Evolutionary conservation across 2,888 invertebrate species (phyloP).

Genomic region (Phania funesta): DNA sequence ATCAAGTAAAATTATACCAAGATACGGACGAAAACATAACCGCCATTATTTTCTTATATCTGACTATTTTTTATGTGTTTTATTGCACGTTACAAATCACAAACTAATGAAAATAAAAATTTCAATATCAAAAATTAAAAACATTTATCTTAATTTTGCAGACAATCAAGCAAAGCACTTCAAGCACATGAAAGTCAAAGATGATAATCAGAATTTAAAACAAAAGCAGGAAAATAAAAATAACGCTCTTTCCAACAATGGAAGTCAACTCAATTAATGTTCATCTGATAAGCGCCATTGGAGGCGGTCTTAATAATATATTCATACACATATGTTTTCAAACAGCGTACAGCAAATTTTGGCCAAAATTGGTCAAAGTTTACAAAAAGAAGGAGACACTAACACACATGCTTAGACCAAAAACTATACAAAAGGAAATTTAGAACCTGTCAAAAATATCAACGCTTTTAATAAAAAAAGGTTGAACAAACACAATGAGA

Average conservation of each 20-base stretch:
- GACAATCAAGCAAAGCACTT: slow-evolving; percentile 59
- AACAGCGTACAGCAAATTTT: neutral
- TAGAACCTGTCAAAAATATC: slow-evolving; percentile 67
- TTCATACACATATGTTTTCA: slow-evolving; percentile 28
- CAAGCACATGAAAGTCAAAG: slow-evolving; percentile 26
- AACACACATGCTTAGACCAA: neutral
- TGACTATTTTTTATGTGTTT: no score
- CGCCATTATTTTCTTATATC: no score
- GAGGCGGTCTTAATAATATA: slow-evolving; percentile 61
- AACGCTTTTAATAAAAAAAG: slow-evolving; percentile 64
- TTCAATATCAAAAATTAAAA: slow-evolving; percentile 41
- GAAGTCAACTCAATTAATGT: slow-evolving; percentile 67
- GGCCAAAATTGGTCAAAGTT: slow-evolving; percentile 60
- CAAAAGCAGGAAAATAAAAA: slow-evolving; percentile 33
- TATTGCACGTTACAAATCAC: neutral
- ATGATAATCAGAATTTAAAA: slow-evolving; percentile 42
- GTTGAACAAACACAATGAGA: neutral
- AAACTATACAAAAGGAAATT: slow-evolving; percentile 56
- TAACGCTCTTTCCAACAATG: slow-evolving; percentile 41
- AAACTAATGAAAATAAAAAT: neutral
- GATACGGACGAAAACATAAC: no score
- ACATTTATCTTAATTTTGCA: slow-evolving; percentile 44
- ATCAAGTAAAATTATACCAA: no score
- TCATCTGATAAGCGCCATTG: slow-evolving; percentile 66
- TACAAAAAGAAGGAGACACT: neutral